Conservation (phyloP, 2,888 invertebrate species). For the Leptopilina drosophilae region DNA sequence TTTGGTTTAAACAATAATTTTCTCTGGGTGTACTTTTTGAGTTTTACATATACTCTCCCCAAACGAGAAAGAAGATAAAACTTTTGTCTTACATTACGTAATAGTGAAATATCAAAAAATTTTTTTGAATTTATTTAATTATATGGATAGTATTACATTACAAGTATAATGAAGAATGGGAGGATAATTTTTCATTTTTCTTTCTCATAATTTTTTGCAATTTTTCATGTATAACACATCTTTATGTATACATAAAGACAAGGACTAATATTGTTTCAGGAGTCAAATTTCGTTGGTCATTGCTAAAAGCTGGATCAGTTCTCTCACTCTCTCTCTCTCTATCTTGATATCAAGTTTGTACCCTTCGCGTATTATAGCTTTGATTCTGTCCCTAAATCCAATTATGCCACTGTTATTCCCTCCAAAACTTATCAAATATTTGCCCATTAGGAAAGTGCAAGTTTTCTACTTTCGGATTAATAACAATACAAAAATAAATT, state of each 20-base stretch:
- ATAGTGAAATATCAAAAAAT: too few species aligned
- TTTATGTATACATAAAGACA: background rate
- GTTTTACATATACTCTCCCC: too few species aligned
- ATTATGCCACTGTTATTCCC: conserved; percentile 3
- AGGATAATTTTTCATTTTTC: background rate
- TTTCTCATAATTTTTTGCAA: background rate
- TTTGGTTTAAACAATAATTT: too few species aligned
- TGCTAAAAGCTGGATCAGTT: conserved; percentile 36
- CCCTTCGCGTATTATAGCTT: background rate
- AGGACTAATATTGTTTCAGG: conserved; percentile 18
- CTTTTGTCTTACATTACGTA: too few species aligned
- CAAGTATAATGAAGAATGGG: background rate
- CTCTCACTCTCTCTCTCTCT: background rate
- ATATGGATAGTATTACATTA: background rate
- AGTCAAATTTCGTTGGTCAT: conserved; percentile 24
- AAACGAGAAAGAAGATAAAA: too few species aligned
- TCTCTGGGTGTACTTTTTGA: too few species aligned
- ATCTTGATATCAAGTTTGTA: conserved; percentile 4
- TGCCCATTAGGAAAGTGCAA: conserved; percentile 15
- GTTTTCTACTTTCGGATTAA: background rate
- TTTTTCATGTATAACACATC: background rate
- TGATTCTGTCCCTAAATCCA: conserved; percentile 6
- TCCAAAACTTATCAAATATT: background rate
- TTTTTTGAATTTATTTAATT: too few species aligned
- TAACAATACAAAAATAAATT: background rate